Evolutionary conservation across 2,113 vertebrate genomes (phyloP), one percentile per base, ranked within the genome.

Genomic region (Planiliza haematocheilus): DNA sequence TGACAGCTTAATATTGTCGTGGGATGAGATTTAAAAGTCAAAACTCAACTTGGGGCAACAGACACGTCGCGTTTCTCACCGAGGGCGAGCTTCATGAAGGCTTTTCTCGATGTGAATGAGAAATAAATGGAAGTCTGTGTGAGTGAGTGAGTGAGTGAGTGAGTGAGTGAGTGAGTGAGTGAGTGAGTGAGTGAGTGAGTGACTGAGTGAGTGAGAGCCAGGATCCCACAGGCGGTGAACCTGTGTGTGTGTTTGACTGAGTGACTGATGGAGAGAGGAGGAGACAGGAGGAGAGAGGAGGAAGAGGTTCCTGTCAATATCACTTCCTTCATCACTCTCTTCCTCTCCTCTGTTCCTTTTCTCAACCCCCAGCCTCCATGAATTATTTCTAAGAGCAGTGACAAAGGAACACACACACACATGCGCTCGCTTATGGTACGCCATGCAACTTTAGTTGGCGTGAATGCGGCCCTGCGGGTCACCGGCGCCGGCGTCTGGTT

Each of bases 301-400:
- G 71, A 81, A 83, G 79, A 89, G 83, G 85, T 89, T 79, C 61
- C 81, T 88, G 86, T 90, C 89, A 87, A 87, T 87, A 84, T 81
- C 78, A 82, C 83, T 90, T 74, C 82, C 80, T 80, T 82, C 80
- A 87, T 38, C 80, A 45, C 69, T 68, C 43, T 55, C 43, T 67
- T 80, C 36, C 61, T 58, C 42, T 46, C 61, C 63, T 57, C 62
- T 71, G 21, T 53, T 57, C 60, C 36, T 51, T 68, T 51, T 55
- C 16, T 37, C 37, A 39, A 49, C 34, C 46, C 7, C 39, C 13
- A 39, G 58, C 53, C n/a, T 45, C 64, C 68, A 86, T 88, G 74
- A 88, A 88, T 88, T 85, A 90, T 90, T 88, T 76, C 60, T 69
- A 71, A 62, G 59, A 63, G 53, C 68, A 41, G 57, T 76, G 84